Evolutionary conservation across 2,797 vertebrate genomes (phyloP), one percentile per base, ranked within the genome.

Genomic region (Harpagifer antarcticus): DNA sequence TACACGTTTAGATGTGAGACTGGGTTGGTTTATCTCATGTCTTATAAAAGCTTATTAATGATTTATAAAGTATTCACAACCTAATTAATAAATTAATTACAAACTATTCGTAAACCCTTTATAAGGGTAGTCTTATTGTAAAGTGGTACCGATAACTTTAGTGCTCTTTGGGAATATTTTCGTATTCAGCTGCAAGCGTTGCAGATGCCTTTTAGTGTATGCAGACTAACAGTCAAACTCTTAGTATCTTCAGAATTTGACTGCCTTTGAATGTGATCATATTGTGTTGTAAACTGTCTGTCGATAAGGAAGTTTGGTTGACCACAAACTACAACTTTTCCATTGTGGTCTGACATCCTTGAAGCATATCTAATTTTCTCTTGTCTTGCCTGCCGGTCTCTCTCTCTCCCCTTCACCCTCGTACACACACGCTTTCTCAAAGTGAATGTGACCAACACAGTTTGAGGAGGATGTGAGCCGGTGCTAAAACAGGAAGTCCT

Each of bases 401-500:
- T 68, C 50, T 61, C 1, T 61, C 3, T 33, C 54, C 2, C 6
- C 14, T n/a, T 50, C 15, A 37, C 42, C 45, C 3, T 56, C 45
- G 53, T 55, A 14, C 16, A 55, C 23, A 23, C 3, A 27, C 3
- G 23, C 23, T 66, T n/a, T 27, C 12, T 73, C n/a, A 64, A 66
- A 76, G 72, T 72, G 15, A 66, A 17, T 65, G 66, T 60, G 68
- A 68, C 71, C 3, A 2, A 48, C 63, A 31, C 20, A 14, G 61
- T 63, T 57, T 42, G 47, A 72, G 68, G 78, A 83, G 82, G 81
- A 90, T 87, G 86, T 86, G 53, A 79, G 65, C 27, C 56, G 72
- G 44, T 75, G 45, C 63, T 85, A 20, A 85, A 69, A 82, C 90
- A 93, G 92, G 88, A 94, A 92, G 83, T 79, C 58, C 49, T 74